Base-by-base conservation (phyloP, 2,797 vertebrate genomes). In the Garrulus glandarius region DNA sequence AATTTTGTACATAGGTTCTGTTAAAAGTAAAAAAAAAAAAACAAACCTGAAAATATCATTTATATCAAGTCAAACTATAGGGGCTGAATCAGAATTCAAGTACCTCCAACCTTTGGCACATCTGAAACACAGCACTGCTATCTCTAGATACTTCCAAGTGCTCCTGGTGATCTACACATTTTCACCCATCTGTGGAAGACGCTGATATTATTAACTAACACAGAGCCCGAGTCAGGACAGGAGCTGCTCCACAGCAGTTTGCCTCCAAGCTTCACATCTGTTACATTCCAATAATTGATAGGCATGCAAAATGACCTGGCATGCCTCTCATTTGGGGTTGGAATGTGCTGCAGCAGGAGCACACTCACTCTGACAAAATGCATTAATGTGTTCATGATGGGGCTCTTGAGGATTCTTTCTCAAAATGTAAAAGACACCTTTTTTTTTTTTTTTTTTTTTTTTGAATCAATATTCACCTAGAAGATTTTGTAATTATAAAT, bases 311-410 rank as follows among this genome's bases (percentile, higher is more conserved):
- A 74, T 39, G 26, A 27, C 79, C 89, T 34, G 65, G 63, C 71
- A 52, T 1, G 12, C 46, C 71, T 78, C 78, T 82, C 72, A 76
- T 71, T 29, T 46, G 56, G 80, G 85, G 59, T 61, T 70, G 61
- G 65, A 89, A 92, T 23, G 36, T 74, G 71, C 93, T 70, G 43
- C 71, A 82, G 43, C 71, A 82, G 79, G 94, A 95, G 89, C 75
- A 74, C 80, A 89, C 46, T 95, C 90, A 76, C 34, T 77, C 78
- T 43, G 60, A 87, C 53, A 80, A 97, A 97, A 96, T 47, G 68
- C 83, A 94, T 61, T 75, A 90, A 59, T 69, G 88, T 46, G 30
- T 43, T 79, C 60, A 27, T n/a, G 36, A 76, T 18, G 52, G 47
- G 86, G 57, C 52, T 37, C 77, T 27, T 24, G n/a, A 86, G 71